Percentiles rank a stretch among this genome's conserved stretches.
phyloP scores from a whole-genome alignment of 2,888 invertebrate species.

The Subacronicta megacephala region DNA sequence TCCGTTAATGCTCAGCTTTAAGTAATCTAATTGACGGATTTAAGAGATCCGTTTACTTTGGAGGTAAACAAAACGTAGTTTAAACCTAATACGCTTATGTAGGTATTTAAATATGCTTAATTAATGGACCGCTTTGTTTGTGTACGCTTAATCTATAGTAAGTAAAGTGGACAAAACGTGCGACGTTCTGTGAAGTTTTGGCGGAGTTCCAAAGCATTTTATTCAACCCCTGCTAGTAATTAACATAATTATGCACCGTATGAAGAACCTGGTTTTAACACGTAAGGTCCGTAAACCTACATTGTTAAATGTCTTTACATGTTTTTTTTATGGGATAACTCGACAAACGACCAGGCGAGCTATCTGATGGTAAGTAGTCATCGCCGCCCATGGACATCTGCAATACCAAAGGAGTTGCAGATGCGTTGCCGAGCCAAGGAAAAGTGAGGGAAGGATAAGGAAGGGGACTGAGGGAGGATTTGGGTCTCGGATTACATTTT shows the following conservation, averaged over 20 bases:
- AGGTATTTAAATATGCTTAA: conserved; percentile 16
- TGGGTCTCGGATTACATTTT: no score
- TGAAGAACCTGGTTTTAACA: no score
- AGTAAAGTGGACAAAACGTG: conserved; percentile 9
- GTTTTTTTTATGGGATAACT: no score
- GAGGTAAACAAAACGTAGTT: conserved; percentile 20
- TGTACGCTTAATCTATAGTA: conserved; percentile 9
- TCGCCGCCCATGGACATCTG: no score
- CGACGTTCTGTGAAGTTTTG: conserved; percentile 12
- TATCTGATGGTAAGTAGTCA: no score
- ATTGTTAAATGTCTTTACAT: no score
- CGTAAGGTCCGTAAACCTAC: no score
- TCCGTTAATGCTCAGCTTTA: conserved; percentile 30
- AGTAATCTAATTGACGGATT: conserved; percentile 44
- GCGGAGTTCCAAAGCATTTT: conserved; percentile 16
- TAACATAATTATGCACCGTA: neutral
- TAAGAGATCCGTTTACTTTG: conserved; percentile 43
- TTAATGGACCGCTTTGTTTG: conserved; percentile 12
- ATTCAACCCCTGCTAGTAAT: neutral
- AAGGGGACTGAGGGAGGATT: no score
- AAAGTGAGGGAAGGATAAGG: no score
- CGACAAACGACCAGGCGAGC: no score
- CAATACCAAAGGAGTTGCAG: no score
- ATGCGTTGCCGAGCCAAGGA: no score
- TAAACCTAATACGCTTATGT: conserved; percentile 8